Evolutionary conservation across 2,797 vertebrate species (phyloP), one percentile per base, ranked within the genome.

Genomic region (Paramormyrops hopkinsi): DNA sequence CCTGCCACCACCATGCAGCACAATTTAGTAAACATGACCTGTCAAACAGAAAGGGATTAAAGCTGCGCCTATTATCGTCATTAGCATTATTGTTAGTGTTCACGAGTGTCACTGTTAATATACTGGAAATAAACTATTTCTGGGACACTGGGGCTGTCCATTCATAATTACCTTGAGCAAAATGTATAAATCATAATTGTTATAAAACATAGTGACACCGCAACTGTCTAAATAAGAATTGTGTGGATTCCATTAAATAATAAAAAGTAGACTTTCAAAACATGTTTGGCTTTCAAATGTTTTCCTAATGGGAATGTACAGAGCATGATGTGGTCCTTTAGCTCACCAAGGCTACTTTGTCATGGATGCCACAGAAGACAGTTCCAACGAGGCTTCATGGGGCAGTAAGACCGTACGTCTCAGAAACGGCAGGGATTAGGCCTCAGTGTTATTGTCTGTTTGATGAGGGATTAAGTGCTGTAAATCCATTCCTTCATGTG

Each of bases 391-490:
- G 79, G 90, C 92, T 90, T 93, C 92, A 91, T 92, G 85, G 50
- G 90, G 88, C 89, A 88, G 93, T 93, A 92, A 93, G 92, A 91
- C 92, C 90, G 92, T 94, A 96, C 95, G 95, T 95, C 96, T 95
- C 94, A 94, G 93, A 95, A 95, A 93, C 94, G 92, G 92, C 93
- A 91, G 91, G 95, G 96, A 96, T 96, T 96, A 96, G 94, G 93
- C 95, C 93, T 92, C 93, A 93, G 94, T 93, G 95, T 95, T 96
- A 96, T 96, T 96, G 95, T 95, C 94, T 95, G 95, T 96, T 96
- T 96, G 96, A 96, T 96, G 95, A 96, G 95, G 95, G 96, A 96
- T 96, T 96, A 96, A 95, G 94, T 95, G 95, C 93, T 93, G 93
- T 94, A 96, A 96, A 96, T 96, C 95, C 95, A 95, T 94, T 94